Percentiles rank a stretch among this genome's conserved stretches.
These are phyloP conservation scores for Vulpes vulpes DNA, from an alignment of 2,113 vertebrate genomes.

Conservation along the genomic window DNA sequence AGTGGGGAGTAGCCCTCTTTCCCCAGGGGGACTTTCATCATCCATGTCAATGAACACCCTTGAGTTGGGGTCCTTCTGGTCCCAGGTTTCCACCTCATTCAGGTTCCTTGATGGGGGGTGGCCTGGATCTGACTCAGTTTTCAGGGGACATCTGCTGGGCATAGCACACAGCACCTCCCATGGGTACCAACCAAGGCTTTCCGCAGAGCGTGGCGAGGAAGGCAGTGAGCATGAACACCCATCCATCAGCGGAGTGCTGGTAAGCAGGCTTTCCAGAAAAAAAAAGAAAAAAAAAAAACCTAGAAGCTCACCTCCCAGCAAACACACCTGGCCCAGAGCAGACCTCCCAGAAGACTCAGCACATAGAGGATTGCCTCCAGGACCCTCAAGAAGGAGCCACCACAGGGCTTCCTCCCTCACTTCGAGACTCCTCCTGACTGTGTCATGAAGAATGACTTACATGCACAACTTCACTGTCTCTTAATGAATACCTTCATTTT, in stretches of 20 bases:
- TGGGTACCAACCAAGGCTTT: not conserved
- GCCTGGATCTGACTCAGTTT: not conserved
- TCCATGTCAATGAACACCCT: fast-evolving
- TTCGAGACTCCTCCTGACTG: not conserved
- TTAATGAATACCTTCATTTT: slow-evolving; percentile 77
- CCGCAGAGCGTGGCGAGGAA: not conserved
- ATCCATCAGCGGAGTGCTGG: fast-evolving
- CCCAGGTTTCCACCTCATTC: not conserved
- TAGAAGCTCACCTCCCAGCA: too few species aligned
- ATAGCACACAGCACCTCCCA: not conserved
- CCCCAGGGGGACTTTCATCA: fast-evolving
- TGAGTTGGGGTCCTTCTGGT: fast-evolving
- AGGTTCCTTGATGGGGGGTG: too few species aligned
- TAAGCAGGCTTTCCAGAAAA: not conserved
- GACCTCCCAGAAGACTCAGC: not conserved
- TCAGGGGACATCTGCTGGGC: fast-evolving
- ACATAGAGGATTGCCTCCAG: fast-evolving
- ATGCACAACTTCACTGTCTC: slow-evolving; percentile 52
- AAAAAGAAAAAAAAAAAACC: too few species aligned
- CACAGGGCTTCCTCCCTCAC: not conserved
- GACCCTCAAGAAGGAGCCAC: not conserved
- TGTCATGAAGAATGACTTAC: slow-evolving; percentile 66
- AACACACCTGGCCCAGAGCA: not conserved
- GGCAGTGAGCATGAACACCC: not conserved
- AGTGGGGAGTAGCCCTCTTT: not conserved